phyloP scores from a whole-genome alignment of 2,797 vertebrate genomes.

The Clarias laeviceps region DNA sequence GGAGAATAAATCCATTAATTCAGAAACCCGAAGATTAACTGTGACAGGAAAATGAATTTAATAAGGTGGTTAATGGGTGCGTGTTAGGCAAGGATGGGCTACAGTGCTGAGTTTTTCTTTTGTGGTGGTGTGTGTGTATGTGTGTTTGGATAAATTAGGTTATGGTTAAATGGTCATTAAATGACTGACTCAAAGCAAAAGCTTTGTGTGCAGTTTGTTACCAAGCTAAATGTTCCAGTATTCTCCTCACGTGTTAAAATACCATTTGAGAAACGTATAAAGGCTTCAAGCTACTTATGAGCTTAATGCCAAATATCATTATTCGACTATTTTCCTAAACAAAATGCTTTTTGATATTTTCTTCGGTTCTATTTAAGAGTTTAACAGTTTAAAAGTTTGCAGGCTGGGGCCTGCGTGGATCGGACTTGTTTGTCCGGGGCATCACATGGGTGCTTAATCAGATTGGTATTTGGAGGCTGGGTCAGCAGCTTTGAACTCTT shows the following conservation, averaged over 20 bases:
- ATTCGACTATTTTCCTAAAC: neutral
- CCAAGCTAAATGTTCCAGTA: neutral
- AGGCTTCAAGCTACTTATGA: neutral
- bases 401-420: too few relatives aligned
- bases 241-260: constrained; percentile 14
- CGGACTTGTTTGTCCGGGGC: too few relatives aligned
- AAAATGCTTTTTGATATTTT: neutral
- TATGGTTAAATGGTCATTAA: constrained; percentile 22
- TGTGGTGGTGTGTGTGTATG: neutral
- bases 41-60: constrained; percentile 44
- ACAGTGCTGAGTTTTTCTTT: constrained; percentile 31
- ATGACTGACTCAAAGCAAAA: constrained; percentile 2
- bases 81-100: constrained; percentile 21
- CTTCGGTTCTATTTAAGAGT: neutral
- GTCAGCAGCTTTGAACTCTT: too few relatives aligned
- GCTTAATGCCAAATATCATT: constrained; percentile 1
- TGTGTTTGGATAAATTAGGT: constrained; percentile 29
- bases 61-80: constrained; percentile 40
- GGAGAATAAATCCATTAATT: constrained; percentile 31
- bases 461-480: too few relatives aligned
- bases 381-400: neutral
- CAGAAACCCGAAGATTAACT: constrained; percentile 30
- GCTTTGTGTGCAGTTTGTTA: constrained; percentile 16
- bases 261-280: neutral
- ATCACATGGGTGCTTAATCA: too few relatives aligned